These are phyloP conservation scores for Perca schrenkii DNA, from an alignment of 2,113 vertebrate genomes.

Conservation along the genomic window DNA sequence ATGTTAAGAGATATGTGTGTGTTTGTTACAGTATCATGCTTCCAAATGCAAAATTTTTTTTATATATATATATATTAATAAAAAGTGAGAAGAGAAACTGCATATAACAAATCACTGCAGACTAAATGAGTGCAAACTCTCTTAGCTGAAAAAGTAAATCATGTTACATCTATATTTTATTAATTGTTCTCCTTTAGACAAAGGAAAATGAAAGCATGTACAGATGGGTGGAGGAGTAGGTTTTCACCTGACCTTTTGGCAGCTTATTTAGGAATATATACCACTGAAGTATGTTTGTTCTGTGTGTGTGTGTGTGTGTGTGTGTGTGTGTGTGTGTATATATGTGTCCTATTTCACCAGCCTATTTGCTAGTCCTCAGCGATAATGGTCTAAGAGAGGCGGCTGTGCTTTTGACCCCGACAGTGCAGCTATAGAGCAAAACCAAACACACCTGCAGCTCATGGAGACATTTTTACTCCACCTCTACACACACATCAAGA, in stretches of 20 bases:
- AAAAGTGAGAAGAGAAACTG: background rate
- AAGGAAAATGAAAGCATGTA: background rate
- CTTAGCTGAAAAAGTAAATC: background rate
- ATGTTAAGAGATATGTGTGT: background rate
- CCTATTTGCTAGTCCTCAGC: conserved; percentile 58
- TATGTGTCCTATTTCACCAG: conserved; percentile 59
- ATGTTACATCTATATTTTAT: background rate
- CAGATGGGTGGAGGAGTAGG: background rate
- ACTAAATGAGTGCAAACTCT: background rate
- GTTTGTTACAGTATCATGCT: background rate
- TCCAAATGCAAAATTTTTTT: background rate
- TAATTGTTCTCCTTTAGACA: background rate
- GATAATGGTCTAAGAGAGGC: conserved; percentile 58
- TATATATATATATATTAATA: background rate
- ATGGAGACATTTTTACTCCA: conserved; percentile 34
- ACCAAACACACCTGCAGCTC: conserved; percentile 80
- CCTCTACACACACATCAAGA: conserved; percentile 40
- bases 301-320: conserved; percentile 40
- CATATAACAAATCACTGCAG: background rate
- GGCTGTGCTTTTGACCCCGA: conserved; percentile 70
- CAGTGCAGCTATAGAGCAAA: conserved; percentile 57
- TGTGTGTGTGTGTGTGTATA: conserved; percentile 59
- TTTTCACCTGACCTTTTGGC: conserved; percentile 39
- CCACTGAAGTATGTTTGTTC: conserved; percentile 68
- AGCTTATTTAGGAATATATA: conserved; percentile 44